Conservation (phyloP, 2,888 invertebrate species). For the Abrostola triplasia region DNA sequence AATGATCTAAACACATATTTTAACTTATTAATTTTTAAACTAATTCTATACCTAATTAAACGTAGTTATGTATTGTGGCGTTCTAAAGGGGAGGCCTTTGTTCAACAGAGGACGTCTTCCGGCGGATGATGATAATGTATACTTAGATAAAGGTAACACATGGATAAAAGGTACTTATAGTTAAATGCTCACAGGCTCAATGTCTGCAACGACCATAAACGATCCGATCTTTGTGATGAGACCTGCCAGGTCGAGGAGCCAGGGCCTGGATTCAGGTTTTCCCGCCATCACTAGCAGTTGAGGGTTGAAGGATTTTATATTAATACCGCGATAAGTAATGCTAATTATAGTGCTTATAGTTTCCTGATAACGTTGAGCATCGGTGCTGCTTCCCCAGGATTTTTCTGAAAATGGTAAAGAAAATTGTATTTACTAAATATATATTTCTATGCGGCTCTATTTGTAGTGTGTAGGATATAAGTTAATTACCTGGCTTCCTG, state of each 20-base stretch:
- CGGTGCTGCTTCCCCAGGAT: conserved; percentile 98
- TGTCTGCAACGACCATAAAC: conserved; percentile 95
- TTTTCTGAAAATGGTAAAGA: conserved; percentile 89
- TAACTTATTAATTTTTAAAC: too few species aligned
- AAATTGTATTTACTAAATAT: not conserved
- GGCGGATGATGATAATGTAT: too few species aligned
- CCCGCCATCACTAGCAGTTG: conserved; percentile 95
- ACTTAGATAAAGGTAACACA: too few species aligned
- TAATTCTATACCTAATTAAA: too few species aligned
- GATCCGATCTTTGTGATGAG: conserved; percentile 96
- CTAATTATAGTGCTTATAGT: conserved; percentile 50
- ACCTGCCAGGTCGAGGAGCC: conserved; percentile 95
- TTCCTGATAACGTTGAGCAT: conserved; percentile 94
- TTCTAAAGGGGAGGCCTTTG: too few species aligned
- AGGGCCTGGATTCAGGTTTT: conserved; percentile 93
- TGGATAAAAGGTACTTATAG: too few species aligned
- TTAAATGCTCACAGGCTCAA: conserved; percentile 90
- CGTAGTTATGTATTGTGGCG: too few species aligned
- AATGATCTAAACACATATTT: too few species aligned
- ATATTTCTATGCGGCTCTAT: not conserved
- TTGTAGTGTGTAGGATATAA: not conserved
- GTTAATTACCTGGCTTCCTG: conserved; percentile 93
- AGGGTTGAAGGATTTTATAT: conserved; percentile 98
- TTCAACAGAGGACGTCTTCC: too few species aligned
- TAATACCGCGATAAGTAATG: conserved; percentile 92